These are phyloP conservation scores for Lasioglossum baleicum DNA, from an alignment of 1,140 invertebrate species.

Conservation along the genomic window DNA sequence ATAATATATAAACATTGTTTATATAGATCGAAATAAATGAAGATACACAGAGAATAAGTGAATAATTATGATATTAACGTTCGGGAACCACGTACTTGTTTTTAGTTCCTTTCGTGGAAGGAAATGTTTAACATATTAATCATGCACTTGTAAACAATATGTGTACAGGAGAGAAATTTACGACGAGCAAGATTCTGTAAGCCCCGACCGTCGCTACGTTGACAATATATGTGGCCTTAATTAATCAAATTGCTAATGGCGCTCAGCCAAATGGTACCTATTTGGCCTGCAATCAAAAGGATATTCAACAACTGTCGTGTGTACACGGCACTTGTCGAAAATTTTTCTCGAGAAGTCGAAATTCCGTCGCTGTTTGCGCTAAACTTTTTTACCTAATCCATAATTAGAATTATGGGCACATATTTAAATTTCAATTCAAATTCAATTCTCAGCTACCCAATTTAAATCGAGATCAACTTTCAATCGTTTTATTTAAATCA, in stretches of 20 bases:
- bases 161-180: not conserved
- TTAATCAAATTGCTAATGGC: slow-evolving; percentile 65
- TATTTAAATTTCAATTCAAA: too few species aligned
- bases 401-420: too few species aligned
- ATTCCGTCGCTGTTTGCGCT: too few species aligned
- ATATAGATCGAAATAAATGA: not conserved
- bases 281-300: slow-evolving; percentile 54
- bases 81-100: not conserved
- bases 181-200: slow-evolving; percentile 7
- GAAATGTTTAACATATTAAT: slow-evolving; percentile 5
- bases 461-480: too few species aligned
- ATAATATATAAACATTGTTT: not conserved
- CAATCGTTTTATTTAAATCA: too few species aligned
- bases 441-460: too few species aligned
- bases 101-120: too few species aligned
- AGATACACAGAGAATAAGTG: too few species aligned
- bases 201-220: not conserved
- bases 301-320: slow-evolving; percentile 37
- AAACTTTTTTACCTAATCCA: not conserved
- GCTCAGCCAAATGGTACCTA: slow-evolving; percentile 51
- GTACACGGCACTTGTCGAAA: not conserved
- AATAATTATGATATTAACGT: too few species aligned
- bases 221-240: slow-evolving; percentile 52
- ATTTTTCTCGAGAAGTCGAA: not conserved
- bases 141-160: slow-evolving; percentile 18